Evolutionary conservation across 2,888 invertebrate genomes (phyloP).

Genomic region (Tetranychus piercei): DNA sequence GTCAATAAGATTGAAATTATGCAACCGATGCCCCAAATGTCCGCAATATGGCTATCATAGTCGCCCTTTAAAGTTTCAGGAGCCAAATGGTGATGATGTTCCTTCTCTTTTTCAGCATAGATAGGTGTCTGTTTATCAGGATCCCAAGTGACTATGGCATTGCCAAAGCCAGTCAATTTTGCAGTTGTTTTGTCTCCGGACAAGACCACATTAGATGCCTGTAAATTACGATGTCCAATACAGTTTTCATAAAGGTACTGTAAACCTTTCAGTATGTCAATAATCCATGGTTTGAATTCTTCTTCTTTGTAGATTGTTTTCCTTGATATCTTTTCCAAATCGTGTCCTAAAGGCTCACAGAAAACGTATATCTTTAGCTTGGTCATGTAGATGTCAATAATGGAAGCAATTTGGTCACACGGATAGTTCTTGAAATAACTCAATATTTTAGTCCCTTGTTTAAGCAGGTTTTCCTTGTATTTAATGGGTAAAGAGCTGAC

Average conservation of each 20-base stretch:
- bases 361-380: neutral
- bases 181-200: neutral
- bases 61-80: slow-evolving; percentile 3
- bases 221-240: slow-evolving; percentile 1
- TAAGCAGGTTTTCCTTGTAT: neutral
- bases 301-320: neutral
- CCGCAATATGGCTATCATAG: neutral
- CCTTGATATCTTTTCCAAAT: neutral
- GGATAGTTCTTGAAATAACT: neutral
- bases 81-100: neutral
- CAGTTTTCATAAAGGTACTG: neutral
- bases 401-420: neutral
- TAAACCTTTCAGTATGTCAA: neutral
- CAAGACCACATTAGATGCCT: neutral
- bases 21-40: neutral
- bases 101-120: slow-evolving; percentile 3
- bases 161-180: neutral
- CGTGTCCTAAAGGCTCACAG: neutral
- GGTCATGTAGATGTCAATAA: neutral
- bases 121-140: neutral
- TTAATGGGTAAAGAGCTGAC: neutral
- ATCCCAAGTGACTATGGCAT: neutral
- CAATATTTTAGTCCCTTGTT: neutral
- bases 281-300: neutral
- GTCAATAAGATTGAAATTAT: neutral